Evolutionary conservation across 2,113 vertebrate species (phyloP).

Genomic region (Dromaius novaehollandiae): DNA sequence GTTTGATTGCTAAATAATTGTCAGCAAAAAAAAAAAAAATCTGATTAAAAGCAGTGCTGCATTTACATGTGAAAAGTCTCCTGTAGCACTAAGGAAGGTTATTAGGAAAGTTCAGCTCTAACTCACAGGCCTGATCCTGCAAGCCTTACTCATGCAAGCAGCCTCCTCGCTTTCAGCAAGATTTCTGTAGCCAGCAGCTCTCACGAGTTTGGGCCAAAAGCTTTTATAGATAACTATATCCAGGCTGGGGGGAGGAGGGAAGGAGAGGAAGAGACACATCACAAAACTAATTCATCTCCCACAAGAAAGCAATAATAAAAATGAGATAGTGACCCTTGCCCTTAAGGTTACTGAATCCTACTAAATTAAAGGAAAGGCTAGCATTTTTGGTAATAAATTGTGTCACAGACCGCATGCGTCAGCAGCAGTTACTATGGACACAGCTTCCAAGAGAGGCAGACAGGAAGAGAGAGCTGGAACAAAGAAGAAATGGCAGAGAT

Average conservation of each 20-base stretch:
- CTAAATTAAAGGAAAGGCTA: slow-evolving; percentile 25
- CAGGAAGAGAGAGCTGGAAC: not conserved
- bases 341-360: slow-evolving; percentile 5
- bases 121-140: slow-evolving; percentile 24
- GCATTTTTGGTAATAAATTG: slow-evolving; percentile 4
- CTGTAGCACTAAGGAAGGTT: not conserved
- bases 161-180: slow-evolving; percentile 33
- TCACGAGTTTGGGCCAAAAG: not conserved
- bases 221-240: not conserved
- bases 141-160: not conserved
- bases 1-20: not conserved
- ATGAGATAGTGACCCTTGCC: not conserved
- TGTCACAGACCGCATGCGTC: not conserved
- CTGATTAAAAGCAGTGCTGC: not conserved
- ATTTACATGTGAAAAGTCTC: not conserved
- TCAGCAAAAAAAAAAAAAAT: slow-evolving; percentile 15
- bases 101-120: slow-evolving; percentile 10
- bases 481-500: slow-evolving; percentile 19
- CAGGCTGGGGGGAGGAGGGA: not conserved
- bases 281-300: slow-evolving; percentile 17
- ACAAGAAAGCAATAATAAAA: slow-evolving; percentile 36
- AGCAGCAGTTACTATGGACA: slow-evolving; percentile 5
- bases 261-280: not conserved
- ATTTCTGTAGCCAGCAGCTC: not conserved
- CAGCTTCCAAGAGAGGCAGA: not conserved